Evolutionary conservation across 2,888 invertebrate species (phyloP).

Genomic region (Hypercompe scribonia): DNA sequence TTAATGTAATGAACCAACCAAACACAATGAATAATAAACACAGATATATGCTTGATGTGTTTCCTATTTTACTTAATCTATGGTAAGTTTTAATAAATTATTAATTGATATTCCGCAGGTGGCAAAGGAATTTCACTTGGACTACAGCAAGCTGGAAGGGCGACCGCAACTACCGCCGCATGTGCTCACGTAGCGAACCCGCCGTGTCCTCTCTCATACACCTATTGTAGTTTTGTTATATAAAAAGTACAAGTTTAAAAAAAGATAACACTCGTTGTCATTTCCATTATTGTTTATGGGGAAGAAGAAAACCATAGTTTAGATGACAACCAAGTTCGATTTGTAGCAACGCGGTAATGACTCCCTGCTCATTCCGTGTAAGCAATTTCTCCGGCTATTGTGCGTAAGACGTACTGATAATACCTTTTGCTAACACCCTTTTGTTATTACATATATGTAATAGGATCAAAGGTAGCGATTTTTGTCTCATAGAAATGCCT

Average conservation of each 20-base stretch:
- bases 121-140: conserved; percentile 99
- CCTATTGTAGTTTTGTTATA: conserved; percentile 86
- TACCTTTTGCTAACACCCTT: too few species aligned
- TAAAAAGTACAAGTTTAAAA: conserved; percentile 86
- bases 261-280: conserved; percentile 44
- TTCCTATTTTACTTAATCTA: neutral
- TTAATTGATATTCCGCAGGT: conserved; percentile 80
- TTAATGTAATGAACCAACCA: neutral
- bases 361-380: too few species aligned
- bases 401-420: too few species aligned
- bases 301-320: neutral
- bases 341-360: too few species aligned
- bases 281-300: neutral
- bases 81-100: neutral
- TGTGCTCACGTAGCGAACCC: conserved; percentile 85
- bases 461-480: too few species aligned
- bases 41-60: neutral
- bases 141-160: conserved; percentile 99
- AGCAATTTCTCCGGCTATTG: too few species aligned
- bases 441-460: too few species aligned
- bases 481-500: too few species aligned
- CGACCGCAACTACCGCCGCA: conserved; percentile 92
- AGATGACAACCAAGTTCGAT: too few species aligned
- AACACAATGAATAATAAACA: neutral
- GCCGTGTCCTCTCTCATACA: conserved; percentile 68